Evolutionary conservation across 2,113 vertebrate species (phyloP), one percentile per base, ranked within the genome.

Genomic region (Uria aalge): DNA sequence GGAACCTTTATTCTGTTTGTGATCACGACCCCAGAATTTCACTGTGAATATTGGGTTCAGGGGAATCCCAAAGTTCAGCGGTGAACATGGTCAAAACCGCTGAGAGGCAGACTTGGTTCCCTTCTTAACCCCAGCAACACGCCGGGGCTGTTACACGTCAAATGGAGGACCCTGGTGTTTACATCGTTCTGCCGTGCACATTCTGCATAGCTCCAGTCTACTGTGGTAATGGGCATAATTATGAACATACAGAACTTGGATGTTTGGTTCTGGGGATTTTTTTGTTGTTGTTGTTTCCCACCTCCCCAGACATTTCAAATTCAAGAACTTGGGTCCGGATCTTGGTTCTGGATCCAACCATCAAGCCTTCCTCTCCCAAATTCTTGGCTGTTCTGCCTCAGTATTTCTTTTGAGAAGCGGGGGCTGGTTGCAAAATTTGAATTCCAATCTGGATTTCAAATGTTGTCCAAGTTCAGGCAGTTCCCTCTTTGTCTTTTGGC

Each of bases 51-150:
- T 77, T 94, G 90, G 85, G 64, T 96, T 95, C 77, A 8, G 85
- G 92, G 92, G 79, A 95, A 93, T 93, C 92, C 86, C 76, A 71
- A 90, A 91, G 85, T 90, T 96, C 91, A 85, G 85, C 91, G 95
- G 59, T 95, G 87, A 96, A 95, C 41, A 8, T 53, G 87, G 78
- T 92, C 74, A 79, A 73, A 92, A 59, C 59, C 9, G 22, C 59
- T 56, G 57, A 92, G 83, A 78, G 80, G 77, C 84, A 94, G 72
- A 67, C 43, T 57, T 79, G 41, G 83, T 55, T 96, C 73, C 55
- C 55, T 68, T 3, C 43, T 56, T 82, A 96, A 60, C 30, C 12
- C 7, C 50, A 84, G 87, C 72, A 69, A 27, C 32, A 34, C 0
- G 30, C 53, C 66, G 88, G 86, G 83, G 75, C 72, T 89, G 16